Base-by-base conservation (phyloP, 2,888 invertebrate genomes). In the Macropis europaea region DNA sequence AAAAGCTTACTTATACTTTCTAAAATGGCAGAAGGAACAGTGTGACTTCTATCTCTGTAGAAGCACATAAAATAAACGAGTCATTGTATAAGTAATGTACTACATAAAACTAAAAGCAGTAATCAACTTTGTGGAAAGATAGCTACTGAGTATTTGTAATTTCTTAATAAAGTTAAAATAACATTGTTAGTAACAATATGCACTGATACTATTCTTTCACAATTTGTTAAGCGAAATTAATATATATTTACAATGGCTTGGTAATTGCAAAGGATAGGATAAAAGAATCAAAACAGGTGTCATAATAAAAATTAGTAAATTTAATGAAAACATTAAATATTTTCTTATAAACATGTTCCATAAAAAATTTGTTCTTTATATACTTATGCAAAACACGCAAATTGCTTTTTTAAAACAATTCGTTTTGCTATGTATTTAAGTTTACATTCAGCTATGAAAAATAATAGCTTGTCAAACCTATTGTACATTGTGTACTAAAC, bases 61-160 rank as follows among this genome's bases (percentile, higher is more conserved):
- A 5, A 59, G 38, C 54, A 30, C 19, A 42, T 32, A 68, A 62
- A 57, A 17, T 61, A 54, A 60, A 15, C 50, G 24, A 28, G 45
- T 68, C 45, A 52, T 40, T 73, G 60, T 52, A 52, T 67, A 61
- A 73, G 73, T 61, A 70, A 43, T 53, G 66, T 73, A 61, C 56
- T 30, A 61, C 50, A 13, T 52, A 56, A 28, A 53, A 19, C 42
- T 61, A 62, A 42, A 34, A 47, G 7, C 22, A 26, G 36, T 63
- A 63, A 70, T 59, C 15, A 45, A 52, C 32, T 47, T 66, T 59
- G 50, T 66, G 57, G 36, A 66, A 50, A 22, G 34, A 52, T 61
- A 66, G 53, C 34, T 73, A 64, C 45, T 52, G 45, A 67, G 60
- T 67, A 67, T 56, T 67, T 73, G 73, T 73, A 73, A 73, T 67